Conservation (phyloP, 1,140 invertebrate species). For the Batillaria attramentaria region DNA sequence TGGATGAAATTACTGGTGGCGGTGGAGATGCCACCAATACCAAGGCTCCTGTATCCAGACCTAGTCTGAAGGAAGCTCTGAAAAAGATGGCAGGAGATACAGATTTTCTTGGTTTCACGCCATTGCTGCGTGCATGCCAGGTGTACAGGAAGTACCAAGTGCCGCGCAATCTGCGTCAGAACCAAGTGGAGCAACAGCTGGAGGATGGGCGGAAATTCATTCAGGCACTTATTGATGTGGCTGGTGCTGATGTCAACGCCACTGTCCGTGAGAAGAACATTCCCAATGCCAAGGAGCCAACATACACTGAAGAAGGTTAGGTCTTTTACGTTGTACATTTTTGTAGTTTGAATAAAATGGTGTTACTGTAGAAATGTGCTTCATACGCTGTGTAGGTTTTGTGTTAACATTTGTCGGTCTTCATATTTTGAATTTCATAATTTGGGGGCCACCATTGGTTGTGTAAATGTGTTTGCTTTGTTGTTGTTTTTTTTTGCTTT, state of each 20-base stretch:
- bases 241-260: conserved; percentile 63
- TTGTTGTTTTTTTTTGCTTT: not conserved
- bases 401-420: not conserved
- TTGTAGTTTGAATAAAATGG: not conserved
- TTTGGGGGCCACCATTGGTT: not conserved
- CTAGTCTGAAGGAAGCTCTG: conserved; percentile 39
- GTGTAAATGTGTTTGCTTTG: not conserved
- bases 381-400: not conserved
- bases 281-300: conserved; percentile 34
- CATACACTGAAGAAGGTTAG: conserved; percentile 44
- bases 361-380: not conserved
- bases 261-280: conserved; percentile 60
- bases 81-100: conserved; percentile 66
- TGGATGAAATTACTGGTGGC: conserved; percentile 40
- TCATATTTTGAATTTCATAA: not conserved
- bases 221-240: conserved; percentile 61
- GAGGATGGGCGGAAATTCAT: conserved; percentile 58
- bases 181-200: conserved; percentile 29
- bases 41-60: not conserved
- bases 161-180: conserved; percentile 30
- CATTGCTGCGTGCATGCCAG: conserved; percentile 65
- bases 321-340: too few relatives aligned
- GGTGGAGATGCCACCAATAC: conserved; percentile 33
- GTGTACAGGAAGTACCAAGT: conserved; percentile 60
- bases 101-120: conserved; percentile 69